Conservation (phyloP, 2,113 vertebrate genomes). For the Herpailurus yagouaroundi region DNA sequence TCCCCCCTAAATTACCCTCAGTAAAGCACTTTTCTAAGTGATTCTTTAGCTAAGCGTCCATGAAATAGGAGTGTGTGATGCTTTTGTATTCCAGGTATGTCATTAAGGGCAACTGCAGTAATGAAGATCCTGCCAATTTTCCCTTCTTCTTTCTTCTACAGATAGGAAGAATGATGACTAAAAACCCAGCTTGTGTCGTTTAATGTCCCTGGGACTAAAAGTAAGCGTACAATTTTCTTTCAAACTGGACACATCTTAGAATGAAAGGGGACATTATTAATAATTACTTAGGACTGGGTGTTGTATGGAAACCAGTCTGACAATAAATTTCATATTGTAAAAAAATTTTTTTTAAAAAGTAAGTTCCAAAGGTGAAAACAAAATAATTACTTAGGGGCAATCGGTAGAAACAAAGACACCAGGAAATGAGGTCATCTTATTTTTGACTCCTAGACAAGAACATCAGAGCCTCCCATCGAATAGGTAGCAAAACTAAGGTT, state of each 20-base stretch:
- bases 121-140: not conserved
- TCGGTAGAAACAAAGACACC: not conserved
- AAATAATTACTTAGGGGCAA: not conserved
- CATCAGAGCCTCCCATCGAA: not conserved
- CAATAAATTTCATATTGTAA: too few species aligned
- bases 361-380: too few species aligned
- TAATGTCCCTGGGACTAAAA: not conserved
- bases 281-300: not conserved
- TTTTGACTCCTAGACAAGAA: not conserved
- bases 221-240: not conserved
- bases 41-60: not conserved
- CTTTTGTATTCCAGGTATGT: slow-evolving; percentile 19
- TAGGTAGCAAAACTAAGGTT: not conserved
- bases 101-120: not conserved
- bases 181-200: not conserved
- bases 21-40: slow-evolving; percentile 42
- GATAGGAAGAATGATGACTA: not conserved
- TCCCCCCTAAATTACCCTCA: not conserved
- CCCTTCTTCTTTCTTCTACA: not conserved
- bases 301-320: too few species aligned
- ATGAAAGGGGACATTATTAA: not conserved
- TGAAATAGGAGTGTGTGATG: not conserved
- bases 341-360: too few species aligned
- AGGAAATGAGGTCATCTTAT: not conserved
- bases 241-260: not conserved